Evolutionary conservation across 1,140 invertebrate species (phyloP), one percentile per base, ranked within the genome.

Genomic region (Drosophila ananassae): DNA sequence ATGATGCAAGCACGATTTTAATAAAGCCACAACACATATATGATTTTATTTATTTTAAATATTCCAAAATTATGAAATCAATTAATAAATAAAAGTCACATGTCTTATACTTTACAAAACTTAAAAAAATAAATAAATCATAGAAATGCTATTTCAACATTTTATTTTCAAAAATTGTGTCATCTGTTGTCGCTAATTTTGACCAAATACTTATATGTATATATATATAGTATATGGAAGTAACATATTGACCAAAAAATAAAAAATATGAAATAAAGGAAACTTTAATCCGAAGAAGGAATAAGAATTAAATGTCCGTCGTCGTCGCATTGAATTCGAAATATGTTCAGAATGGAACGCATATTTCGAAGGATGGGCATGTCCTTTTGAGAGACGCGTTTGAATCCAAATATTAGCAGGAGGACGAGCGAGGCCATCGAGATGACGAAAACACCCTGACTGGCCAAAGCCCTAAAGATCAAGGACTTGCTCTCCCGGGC

Each of bases 401-500:
- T 28, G 3, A 63, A 1, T 2, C 60, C 60, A 8, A 46, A 55
- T 3, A 55, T 2, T 10, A 63, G 9, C 2, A 63, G n/a, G 30
- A 47, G 28, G 39, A 44, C 30, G 2, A 63, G 7, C 3, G 52
- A 25, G 12, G 51, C 28, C 37, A 55, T 2, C 7, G 60, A 63
- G 8, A 34, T 13, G 28, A 52, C 41, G 9, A 63, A 63, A 17
- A 28, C 39, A 4, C 28, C 25, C 12, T 63, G 39, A 24, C 51
- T 54, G 24, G 34, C 46, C 22, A 63, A 9, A 6, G 41, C 34
- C 12, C 24, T n/a, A 7, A 54, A 4, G 8, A 47, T n/a, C 10
- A 28, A 25, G 2, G n/a, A 55, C n/a, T 3, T 13, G 30, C 39
- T 24, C 7, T 24, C 25, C 17, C 47, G 17, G 25, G 21, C 44